Conservation (phyloP, 2,797 vertebrate species). For the Salmo trutta region DNA sequence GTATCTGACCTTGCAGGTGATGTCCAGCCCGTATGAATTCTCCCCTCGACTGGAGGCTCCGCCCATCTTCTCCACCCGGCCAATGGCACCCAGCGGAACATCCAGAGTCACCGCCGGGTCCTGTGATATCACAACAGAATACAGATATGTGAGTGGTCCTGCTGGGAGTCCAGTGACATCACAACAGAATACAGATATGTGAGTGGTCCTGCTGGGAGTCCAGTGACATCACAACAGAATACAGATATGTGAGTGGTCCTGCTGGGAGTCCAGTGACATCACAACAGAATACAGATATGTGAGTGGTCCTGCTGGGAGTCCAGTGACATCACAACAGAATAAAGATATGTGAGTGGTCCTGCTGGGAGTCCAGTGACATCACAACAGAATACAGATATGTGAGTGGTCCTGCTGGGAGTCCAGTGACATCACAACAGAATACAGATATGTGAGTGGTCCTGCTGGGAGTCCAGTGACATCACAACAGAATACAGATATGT, state of each 20-base stretch:
- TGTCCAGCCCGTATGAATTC: constrained; percentile 95
- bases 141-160: neutral
- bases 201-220: neutral
- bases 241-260: neutral
- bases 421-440: neutral
- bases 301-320: neutral
- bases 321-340: neutral
- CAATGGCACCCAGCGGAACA: constrained; percentile 89
- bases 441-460: neutral
- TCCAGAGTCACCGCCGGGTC: constrained; percentile 83
- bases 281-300: neutral
- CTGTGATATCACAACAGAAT: constrained; percentile 63
- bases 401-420: neutral
- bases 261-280: constrained; percentile 74
- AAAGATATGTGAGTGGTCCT: neutral
- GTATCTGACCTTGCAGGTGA: constrained; percentile 92
- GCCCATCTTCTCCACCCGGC: constrained; percentile 98
- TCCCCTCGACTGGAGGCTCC: constrained; percentile 95
- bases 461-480: constrained; percentile 74
- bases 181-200: neutral
- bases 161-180: neutral
- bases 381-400: neutral
- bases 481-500: neutral
- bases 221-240: neutral
- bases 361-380: neutral